These are phyloP conservation scores for Babyrousa celebensis DNA, from an alignment of 2,797 vertebrate genomes.

Conservation along the genomic window DNA sequence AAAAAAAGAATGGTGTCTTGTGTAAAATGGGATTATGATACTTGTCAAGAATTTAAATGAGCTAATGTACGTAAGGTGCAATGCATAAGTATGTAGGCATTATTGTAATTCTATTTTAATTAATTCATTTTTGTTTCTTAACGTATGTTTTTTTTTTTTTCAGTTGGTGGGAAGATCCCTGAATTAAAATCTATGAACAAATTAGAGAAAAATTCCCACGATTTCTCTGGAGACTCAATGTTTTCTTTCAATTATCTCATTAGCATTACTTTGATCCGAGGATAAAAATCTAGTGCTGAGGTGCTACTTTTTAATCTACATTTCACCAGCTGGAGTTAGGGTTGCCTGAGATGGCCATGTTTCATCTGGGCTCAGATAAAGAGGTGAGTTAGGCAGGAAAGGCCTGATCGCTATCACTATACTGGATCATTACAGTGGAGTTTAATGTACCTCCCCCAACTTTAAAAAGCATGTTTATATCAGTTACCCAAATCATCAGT, in stretches of 20 bases:
- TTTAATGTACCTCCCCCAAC: not conserved
- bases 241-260: not conserved
- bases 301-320: not conserved
- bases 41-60: not conserved
- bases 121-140: not conserved
- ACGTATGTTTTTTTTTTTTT: not conserved
- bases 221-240: not conserved
- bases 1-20: no score
- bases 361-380: not conserved
- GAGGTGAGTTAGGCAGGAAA: not conserved
- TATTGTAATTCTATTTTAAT: slow-evolving; percentile 14
- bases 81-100: not conserved
- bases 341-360: not conserved
- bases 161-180: not conserved
- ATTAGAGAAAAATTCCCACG: not conserved
- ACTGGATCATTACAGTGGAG: not conserved
- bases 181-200: not conserved
- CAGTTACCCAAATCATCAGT: not conserved
- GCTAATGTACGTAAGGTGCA: not conserved
- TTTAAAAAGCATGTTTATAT: not conserved
- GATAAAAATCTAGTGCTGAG: not conserved
- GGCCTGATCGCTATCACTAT: not conserved
- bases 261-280: not conserved
- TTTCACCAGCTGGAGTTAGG: not conserved
- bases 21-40: not conserved